A percentile compares a stretch with the other conserved stretches of the same genome.
These are phyloP conservation scores for Romanogobio albipinnatus DNA, from an alignment of 2,113 vertebrate genomes.

Conservation along the genomic window DNA sequence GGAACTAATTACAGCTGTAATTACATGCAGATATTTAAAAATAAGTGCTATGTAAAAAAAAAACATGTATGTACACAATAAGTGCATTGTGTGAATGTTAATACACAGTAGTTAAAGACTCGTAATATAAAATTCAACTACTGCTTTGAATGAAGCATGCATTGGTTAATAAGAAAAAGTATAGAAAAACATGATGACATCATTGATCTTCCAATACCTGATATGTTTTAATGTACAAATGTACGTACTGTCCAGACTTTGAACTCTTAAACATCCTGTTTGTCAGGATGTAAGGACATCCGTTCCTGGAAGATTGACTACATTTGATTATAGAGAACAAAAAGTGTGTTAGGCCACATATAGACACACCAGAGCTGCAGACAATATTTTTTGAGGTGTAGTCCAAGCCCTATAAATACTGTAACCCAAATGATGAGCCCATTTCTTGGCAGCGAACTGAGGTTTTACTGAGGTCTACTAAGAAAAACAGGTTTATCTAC, in stretches of 20 bases:
- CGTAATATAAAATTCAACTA: not conserved
- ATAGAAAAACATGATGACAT: not conserved
- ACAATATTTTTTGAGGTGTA: not conserved
- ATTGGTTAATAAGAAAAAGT: slow-evolving; percentile 2
- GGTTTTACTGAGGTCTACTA: not conserved
- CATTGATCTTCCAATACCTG: slow-evolving; percentile 43
- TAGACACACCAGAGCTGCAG: not conserved
- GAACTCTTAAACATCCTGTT: not conserved
- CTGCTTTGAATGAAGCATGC: not conserved
- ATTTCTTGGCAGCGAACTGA: not conserved
- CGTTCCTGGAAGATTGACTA: not conserved
- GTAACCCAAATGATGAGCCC: not conserved
- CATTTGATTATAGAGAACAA: slow-evolving; percentile 3
- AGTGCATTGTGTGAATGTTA: no score
- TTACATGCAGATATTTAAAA: no score
- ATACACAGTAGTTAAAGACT: no score
- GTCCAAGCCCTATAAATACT: not conserved
- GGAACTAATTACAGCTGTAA: no score
- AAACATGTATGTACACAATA: no score
- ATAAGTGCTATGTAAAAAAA: no score
- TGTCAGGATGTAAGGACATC: not conserved
- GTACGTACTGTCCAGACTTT: not conserved
- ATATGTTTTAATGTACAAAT: slow-evolving; percentile 35
- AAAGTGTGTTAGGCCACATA: not conserved
- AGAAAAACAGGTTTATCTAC: not conserved